Evolutionary conservation across 1,140 invertebrate genomes (phyloP).

Genomic region (Zophobas atratus): DNA sequence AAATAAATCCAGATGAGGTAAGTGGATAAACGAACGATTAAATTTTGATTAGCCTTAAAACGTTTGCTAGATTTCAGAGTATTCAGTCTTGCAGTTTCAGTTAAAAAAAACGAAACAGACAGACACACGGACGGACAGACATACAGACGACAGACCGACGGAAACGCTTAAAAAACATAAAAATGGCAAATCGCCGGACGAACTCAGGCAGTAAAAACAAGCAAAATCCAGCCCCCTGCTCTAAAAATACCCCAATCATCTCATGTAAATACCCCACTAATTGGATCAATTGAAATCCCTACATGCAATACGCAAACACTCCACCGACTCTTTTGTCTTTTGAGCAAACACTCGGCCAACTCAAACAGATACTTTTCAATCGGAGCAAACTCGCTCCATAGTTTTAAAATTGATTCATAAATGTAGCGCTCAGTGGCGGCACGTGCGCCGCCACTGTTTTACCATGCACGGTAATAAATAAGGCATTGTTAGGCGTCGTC

Average conservation of each 20-base stretch:
- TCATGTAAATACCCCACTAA: constrained; percentile 26
- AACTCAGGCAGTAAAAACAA: too few relatives aligned
- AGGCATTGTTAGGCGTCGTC: constrained; percentile 9
- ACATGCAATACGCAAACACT: constrained; percentile 31
- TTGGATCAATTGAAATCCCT: constrained; percentile 41
- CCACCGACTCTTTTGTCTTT: neutral
- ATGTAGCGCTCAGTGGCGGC: neutral
- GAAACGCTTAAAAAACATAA: too few relatives aligned
- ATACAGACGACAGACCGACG: too few relatives aligned
- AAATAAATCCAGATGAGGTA: too few relatives aligned
- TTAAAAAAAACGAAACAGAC: too few relatives aligned
- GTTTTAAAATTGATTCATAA: constrained; percentile 42
- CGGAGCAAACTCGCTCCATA: constrained; percentile 1
- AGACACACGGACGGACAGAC: too few relatives aligned
- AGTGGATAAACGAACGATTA: too few relatives aligned
- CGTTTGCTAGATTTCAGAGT: too few relatives aligned
- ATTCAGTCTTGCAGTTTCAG: too few relatives aligned
- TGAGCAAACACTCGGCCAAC: constrained; percentile 27
- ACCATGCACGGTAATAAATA: constrained; percentile 23
- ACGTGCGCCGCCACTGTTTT: constrained; percentile 16
- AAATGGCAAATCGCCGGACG: too few relatives aligned
- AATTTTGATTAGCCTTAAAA: too few relatives aligned
- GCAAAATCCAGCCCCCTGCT: neutral
- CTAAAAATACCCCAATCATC: constrained; percentile 2
- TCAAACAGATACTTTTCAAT: constrained; percentile 41